Percentiles rank a stretch among this genome's conserved stretches.
Conservation (phyloP, 2,113 vertebrate genomes). For the Pterocles gutturalis region DNA sequence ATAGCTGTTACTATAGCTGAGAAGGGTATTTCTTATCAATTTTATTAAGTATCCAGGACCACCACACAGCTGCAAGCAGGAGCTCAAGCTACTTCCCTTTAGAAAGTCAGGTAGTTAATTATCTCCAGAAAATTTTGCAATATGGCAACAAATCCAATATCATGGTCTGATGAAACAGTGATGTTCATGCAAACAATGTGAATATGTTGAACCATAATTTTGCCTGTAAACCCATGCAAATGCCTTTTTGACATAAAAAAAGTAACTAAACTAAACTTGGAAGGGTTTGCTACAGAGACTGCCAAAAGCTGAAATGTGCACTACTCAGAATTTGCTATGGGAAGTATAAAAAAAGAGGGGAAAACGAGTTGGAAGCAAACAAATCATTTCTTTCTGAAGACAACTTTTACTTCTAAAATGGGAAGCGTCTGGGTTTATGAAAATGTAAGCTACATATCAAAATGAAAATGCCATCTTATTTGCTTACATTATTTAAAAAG, state of each 20-base stretch:
- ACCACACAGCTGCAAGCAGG: not conserved
- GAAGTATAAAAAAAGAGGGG: slow-evolving; percentile 56
- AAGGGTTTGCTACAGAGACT: slow-evolving; percentile 58
- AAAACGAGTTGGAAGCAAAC: slow-evolving; percentile 59
- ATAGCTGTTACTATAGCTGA: not conserved
- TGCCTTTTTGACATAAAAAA: slow-evolving; percentile 71
- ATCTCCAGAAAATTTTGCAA: slow-evolving; percentile 11
- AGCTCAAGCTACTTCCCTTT: slow-evolving; percentile 1
- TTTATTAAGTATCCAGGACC: not conserved
- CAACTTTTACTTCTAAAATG: slow-evolving; percentile 68
- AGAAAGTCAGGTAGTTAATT: not conserved
- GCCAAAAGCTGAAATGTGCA: slow-evolving; percentile 70
- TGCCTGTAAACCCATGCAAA: slow-evolving; percentile 68
- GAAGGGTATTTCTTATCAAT: not conserved
- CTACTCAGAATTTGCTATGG: slow-evolving; percentile 60
- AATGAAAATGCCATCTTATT: slow-evolving; percentile 66
- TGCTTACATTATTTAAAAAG: slow-evolving; percentile 62
- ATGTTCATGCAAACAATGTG: slow-evolving; percentile 59
- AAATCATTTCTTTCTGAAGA: slow-evolving; percentile 68
- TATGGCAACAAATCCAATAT: not conserved
- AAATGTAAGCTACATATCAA: slow-evolving; percentile 58
- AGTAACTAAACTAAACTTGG: slow-evolving; percentile 73
- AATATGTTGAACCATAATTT: slow-evolving; percentile 66
- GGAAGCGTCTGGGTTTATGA: slow-evolving; percentile 68
- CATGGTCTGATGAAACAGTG: slow-evolving; percentile 31